These are phyloP conservation scores for Manis javanica DNA, from an alignment of 2,797 vertebrate genomes.

Conservation along the genomic window DNA sequence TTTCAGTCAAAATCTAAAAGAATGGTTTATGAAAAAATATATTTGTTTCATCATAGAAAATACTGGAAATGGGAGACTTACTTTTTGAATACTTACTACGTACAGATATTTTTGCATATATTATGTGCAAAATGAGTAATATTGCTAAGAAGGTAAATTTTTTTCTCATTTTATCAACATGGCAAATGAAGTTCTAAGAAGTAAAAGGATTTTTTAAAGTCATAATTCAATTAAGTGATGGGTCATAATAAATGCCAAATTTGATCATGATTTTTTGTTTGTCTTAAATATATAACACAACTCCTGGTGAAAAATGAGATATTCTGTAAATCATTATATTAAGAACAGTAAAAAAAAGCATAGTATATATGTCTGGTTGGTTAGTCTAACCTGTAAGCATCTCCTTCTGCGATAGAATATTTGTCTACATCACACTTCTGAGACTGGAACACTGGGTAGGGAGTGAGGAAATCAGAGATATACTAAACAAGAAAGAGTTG, in stretches of 20 bases:
- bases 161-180: neutral
- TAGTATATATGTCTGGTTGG: neutral
- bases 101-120: neutral
- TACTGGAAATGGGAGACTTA: neutral
- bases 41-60: neutral
- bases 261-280: neutral
- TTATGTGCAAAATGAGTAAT: neutral
- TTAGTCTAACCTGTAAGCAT: neutral
- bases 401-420: neutral
- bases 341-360: neutral
- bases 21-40: neutral
- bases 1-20: neutral
- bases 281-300: neutral
- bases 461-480: neutral
- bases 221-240: neutral
- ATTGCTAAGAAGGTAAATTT: neutral
- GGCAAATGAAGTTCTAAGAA: neutral
- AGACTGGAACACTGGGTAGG: neutral
- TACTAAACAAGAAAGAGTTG: neutral
- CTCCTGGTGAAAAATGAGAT: neutral
- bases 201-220: neutral
- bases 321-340: neutral
- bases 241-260: neutral
- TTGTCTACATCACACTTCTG: neutral
- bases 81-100: neutral